These are phyloP conservation scores for Polyommatus iphigenia DNA, from an alignment of 2,888 invertebrate species.

Conservation along the genomic window DNA sequence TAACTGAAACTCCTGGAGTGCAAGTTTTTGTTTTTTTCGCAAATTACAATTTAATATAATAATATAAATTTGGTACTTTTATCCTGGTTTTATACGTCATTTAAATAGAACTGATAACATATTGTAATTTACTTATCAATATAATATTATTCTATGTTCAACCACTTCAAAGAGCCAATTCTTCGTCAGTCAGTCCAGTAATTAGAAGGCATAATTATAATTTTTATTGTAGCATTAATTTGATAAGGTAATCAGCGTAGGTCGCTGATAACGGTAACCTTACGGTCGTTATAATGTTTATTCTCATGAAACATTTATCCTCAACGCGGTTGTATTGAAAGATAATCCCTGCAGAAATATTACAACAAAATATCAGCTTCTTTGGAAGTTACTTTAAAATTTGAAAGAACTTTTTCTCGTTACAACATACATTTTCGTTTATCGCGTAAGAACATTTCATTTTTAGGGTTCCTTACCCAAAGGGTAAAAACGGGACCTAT, in stretches of 20 bases:
- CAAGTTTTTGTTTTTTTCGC: no score
- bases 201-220: constrained; percentile 18
- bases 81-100: no score
- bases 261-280: constrained; percentile 11
- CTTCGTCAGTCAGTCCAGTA: neutral
- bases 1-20: no score
- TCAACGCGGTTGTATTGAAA: neutral
- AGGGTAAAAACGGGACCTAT: no score
- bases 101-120: neutral
- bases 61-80: no score
- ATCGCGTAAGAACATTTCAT: no score
- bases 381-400: no score
- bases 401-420: no score
- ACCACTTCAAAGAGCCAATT: neutral
- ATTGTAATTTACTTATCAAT: constrained; percentile 1
- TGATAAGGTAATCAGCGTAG: constrained; percentile 1
- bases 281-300: neutral
- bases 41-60: no score
- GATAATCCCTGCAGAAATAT: neutral
- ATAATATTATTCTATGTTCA: neutral
- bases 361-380: neutral
- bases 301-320: constrained; percentile 1
- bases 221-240: constrained; percentile 9
- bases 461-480: no score
- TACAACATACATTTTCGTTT: no score